A percentile compares a stretch with the other conserved stretches of the same genome.
Conservation (phyloP, 64 coral and sea anemone genomes). For the Montipora capricornis region DNA sequence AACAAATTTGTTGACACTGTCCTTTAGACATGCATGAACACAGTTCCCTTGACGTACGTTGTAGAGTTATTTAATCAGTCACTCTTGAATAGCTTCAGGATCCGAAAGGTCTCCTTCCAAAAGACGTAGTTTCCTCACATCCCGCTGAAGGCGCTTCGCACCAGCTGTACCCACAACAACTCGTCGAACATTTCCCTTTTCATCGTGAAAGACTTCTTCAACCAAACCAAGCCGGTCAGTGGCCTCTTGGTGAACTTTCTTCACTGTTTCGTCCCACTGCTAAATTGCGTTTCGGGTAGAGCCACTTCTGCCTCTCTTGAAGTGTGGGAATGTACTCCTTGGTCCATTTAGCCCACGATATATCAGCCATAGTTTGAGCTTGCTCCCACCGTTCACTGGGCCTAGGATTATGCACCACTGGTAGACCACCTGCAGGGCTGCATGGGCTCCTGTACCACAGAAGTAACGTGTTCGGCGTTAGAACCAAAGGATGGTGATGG, state of each 20-base stretch:
- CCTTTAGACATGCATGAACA: not conserved
- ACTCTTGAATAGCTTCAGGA: not conserved
- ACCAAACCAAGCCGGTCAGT: too few relatives aligned
- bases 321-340: too few relatives aligned
- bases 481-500: too few relatives aligned
- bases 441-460: too few relatives aligned
- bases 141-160: not conserved
- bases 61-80: not conserved
- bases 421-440: too few relatives aligned
- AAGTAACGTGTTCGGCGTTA: conserved; percentile 16
- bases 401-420: too few relatives aligned
- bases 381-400: not conserved
- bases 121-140: not conserved
- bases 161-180: too few relatives aligned
- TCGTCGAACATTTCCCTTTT: too few relatives aligned
- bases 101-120: not conserved
- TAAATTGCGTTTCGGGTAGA: too few relatives aligned
- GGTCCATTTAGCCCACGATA: not conserved
- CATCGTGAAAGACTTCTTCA: too few relatives aligned
- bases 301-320: conserved; percentile 46
- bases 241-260: too few relatives aligned
- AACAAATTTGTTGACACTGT: not conserved
- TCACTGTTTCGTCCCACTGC: too few relatives aligned
- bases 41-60: not conserved
- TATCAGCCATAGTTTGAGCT: not conserved